phyloP scores from a whole-genome alignment of 1,140 invertebrate genomes.

The Diorhabda elongata region DNA sequence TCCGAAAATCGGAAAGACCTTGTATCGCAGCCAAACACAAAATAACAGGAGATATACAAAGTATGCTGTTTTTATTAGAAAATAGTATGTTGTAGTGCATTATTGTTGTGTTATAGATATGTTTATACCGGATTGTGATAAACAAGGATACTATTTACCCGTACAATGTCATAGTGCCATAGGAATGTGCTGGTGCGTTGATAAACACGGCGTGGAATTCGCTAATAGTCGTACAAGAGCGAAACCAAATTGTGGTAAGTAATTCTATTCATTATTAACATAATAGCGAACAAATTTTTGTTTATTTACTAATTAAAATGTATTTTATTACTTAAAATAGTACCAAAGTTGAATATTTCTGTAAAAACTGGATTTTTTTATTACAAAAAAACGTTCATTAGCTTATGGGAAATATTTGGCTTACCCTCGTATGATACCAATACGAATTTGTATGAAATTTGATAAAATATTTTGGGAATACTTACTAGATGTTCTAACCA shows the following conservation, averaged over 20 bases:
- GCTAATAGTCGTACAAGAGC: slow-evolving; percentile 77
- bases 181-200: slow-evolving; percentile 89
- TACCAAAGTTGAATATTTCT: neutral
- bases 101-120: slow-evolving; percentile 52
- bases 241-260: slow-evolving; percentile 82
- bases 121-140: slow-evolving; percentile 80
- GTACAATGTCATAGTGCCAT: slow-evolving; percentile 81
- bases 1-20: slow-evolving; percentile 80
- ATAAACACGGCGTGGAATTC: slow-evolving; percentile 85
- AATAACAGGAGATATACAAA: slow-evolving; percentile 60
- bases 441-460: too few species aligned
- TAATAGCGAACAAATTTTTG: neutral
- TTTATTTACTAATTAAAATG: neutral
- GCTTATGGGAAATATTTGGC: too few species aligned
- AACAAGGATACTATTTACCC: slow-evolving; percentile 78
- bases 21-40: slow-evolving; percentile 76
- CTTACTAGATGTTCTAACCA: neutral
- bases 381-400: neutral
- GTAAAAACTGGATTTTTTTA: neutral
- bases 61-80: slow-evolving; percentile 38
- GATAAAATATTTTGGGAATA: neutral
- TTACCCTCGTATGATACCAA: too few species aligned
- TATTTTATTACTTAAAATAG: neutral
- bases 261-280: neutral
- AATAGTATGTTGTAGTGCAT: slow-evolving; percentile 6